phyloP scores from a whole-genome alignment of 1,140 invertebrate genomes.

The Helicoverpa zea region DNA sequence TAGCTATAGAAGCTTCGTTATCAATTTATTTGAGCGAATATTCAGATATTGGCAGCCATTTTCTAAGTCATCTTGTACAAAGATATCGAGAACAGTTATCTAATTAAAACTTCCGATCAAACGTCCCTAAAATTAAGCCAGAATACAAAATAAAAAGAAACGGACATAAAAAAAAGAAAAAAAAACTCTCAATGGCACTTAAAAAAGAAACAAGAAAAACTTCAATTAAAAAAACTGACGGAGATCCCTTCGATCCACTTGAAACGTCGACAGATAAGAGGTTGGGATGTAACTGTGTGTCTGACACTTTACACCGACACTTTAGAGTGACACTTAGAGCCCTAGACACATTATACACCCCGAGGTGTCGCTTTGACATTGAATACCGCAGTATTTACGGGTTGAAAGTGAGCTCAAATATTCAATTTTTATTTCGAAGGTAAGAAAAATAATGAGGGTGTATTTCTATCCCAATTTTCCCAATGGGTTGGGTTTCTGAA shows the following conservation, averaged over 20 bases:
- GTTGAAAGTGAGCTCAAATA: background rate
- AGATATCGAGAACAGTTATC: background rate
- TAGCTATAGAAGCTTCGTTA: background rate
- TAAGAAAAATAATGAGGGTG: background rate
- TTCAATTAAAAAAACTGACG: conserved; percentile 42
- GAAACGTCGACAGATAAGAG: conserved; percentile 20
- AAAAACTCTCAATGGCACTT: conserved; percentile 1
- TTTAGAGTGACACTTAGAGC: conserved; percentile 29
- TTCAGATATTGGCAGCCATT: no score
- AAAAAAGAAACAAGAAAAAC: conserved; percentile 29
- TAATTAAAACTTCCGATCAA: conserved; percentile 29
- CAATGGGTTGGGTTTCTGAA: no score
- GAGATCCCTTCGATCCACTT: conserved; percentile 21
- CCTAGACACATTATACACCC: conserved; percentile 38
- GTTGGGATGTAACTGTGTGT: conserved; percentile 26
- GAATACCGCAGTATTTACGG: background rate
- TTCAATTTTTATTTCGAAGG: background rate
- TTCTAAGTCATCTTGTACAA: no score
- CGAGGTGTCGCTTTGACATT: conserved; percentile 36
- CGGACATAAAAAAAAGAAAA: background rate
- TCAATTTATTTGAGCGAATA: background rate
- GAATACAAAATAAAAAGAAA: conserved; percentile 28
- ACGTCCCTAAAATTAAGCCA: conserved; percentile 11
- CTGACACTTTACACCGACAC: conserved; percentile 26
- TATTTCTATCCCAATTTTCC: no score